These are phyloP conservation scores for Caenorhabditis macrosperma DNA, from an alignment of 2,888 invertebrate species.

Conservation along the genomic window DNA sequence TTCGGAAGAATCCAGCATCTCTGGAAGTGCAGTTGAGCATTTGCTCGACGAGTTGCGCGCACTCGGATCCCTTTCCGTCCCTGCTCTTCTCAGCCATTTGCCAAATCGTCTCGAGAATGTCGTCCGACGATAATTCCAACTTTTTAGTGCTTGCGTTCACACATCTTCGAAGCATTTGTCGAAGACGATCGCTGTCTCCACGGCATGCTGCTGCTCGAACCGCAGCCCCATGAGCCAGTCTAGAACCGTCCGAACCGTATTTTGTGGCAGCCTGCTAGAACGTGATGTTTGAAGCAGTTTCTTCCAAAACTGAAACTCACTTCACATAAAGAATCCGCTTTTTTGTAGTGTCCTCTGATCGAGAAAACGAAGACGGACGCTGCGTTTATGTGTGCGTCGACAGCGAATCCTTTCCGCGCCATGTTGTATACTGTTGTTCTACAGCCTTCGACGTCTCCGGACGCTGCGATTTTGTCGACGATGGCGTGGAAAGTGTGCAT, in stretches of 20 bases:
- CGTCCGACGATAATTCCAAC: slow-evolving; percentile 48
- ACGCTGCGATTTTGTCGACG: slow-evolving; percentile 36
- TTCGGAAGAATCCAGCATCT: slow-evolving; percentile 66
- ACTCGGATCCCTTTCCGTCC: slow-evolving; percentile 60
- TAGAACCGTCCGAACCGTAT: slow-evolving; percentile 50
- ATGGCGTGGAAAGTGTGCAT: slow-evolving; percentile 57
- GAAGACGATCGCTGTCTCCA: slow-evolving; percentile 61
- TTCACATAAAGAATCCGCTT: slow-evolving; percentile 65
- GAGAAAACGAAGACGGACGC: slow-evolving; percentile 66
- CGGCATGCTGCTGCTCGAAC: slow-evolving; percentile 64
- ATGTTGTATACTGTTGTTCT: slow-evolving; percentile 64
- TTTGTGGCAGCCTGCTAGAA: slow-evolving; percentile 63
- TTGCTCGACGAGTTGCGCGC: slow-evolving; percentile 63
- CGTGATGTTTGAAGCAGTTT: no score
- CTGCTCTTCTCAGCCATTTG: slow-evolving; percentile 65
- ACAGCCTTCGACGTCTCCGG: slow-evolving; percentile 61
- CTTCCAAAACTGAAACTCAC: slow-evolving; percentile 37
- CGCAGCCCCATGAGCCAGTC: slow-evolving; percentile 63
- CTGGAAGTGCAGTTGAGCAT: slow-evolving; percentile 65
- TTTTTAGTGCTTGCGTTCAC: slow-evolving; percentile 43
- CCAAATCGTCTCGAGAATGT: slow-evolving; percentile 69
- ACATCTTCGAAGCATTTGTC: slow-evolving; percentile 59
- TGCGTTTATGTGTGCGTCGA: slow-evolving; percentile 62
- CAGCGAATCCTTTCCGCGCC: slow-evolving; percentile 64
- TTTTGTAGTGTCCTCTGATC: slow-evolving; percentile 59